Conservation (phyloP, 2,113 vertebrate genomes). For the Ovis canadensis region DNA sequence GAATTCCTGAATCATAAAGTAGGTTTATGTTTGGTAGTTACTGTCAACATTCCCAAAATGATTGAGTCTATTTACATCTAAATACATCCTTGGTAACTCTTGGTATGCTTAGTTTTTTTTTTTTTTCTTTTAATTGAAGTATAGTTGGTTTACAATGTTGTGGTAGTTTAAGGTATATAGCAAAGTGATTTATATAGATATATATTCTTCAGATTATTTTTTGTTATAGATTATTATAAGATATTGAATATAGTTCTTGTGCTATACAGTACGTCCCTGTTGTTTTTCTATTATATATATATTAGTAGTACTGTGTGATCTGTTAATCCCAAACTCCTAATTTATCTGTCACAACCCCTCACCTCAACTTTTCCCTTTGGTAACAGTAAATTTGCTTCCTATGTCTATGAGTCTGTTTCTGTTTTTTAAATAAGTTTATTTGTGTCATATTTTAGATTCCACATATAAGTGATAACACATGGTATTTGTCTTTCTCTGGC, state of each 20-base stretch:
- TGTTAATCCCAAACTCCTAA: not conserved
- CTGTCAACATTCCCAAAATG: not conserved
- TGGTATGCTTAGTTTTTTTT: not conserved
- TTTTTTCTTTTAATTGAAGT: not conserved
- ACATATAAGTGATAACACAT: not conserved
- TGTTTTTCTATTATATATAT: not conserved
- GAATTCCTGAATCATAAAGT: not conserved
- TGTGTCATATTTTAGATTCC: not conserved
- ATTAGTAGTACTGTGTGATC: not conserved
- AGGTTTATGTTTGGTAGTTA: not conserved
- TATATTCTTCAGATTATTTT: not conserved
- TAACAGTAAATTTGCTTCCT: not conserved
- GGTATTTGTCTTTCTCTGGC: not conserved
- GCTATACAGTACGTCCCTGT: not conserved
- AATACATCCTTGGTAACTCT: not conserved
- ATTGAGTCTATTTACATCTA: not conserved
- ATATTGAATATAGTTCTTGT: not conserved
- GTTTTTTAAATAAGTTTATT: not conserved
- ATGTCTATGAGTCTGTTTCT: not conserved
- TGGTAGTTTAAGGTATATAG: not conserved
- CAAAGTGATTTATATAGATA: not conserved
- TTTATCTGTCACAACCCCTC: not conserved
- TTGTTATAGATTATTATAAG: not conserved
- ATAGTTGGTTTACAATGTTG: not conserved
- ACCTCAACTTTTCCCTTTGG: not conserved